Evolutionary conservation across 2,888 invertebrate species (phyloP).

Genomic region (Brachyopa scutellaris): DNA sequence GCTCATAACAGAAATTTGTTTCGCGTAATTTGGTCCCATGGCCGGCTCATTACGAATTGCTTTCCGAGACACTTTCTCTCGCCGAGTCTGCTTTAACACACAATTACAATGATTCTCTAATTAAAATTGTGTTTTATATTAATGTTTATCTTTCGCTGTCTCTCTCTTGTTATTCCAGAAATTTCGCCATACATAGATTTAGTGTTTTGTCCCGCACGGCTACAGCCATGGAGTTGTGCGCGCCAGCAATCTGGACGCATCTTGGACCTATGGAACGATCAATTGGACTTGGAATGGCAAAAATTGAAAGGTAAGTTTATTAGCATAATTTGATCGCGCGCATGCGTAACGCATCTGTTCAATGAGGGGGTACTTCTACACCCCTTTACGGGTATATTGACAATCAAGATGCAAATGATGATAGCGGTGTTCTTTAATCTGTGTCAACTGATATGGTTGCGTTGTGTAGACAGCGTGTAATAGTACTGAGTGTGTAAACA

Average conservation of each 20-base stretch:
- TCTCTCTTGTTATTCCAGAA: conserved; percentile 75
- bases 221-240: conserved; percentile 84
- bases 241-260: conserved; percentile 83
- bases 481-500: conserved; percentile 6
- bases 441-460: conserved; percentile 33
- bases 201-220: conserved; percentile 83
- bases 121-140: conserved; percentile 13
- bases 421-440: not conserved
- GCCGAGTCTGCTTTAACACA: conserved; percentile 8
- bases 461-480: conserved; percentile 47
- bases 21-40: conserved; percentile 35
- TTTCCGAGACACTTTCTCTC: conserved; percentile 62
- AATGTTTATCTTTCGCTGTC: not conserved
- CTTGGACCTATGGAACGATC: conserved; percentile 80
- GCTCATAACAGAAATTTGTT: conserved; percentile 7
- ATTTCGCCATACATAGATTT: conserved; percentile 84
- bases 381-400: not conserved
- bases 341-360: not conserved
- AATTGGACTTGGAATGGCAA: conserved; percentile 78
- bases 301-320: conserved; percentile 80
- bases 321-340: not conserved
- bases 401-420: conserved; percentile 20
- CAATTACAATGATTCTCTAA: conserved; percentile 42
- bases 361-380: not conserved
- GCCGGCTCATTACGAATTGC: conserved; percentile 39